Conservation (phyloP, 2,888 invertebrate species). For the Eupithecia insigniata region DNA sequence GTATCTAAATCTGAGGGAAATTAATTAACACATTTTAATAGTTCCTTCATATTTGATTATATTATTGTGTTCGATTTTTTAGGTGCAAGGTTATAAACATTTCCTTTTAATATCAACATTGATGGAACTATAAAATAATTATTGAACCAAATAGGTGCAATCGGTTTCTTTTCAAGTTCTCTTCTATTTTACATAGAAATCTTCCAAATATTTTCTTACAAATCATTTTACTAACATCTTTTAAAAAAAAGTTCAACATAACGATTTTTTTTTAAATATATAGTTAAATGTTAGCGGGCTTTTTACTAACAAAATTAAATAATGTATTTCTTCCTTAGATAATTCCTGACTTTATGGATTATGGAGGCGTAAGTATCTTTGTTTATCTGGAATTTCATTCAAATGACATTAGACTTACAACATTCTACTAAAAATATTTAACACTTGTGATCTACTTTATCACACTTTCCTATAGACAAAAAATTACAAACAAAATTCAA, state of each 20-base stretch:
- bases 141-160: background rate
- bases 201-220: background rate
- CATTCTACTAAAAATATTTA: background rate
- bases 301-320: constrained; percentile 22
- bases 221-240: background rate
- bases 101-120: background rate
- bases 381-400: background rate
- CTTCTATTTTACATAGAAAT: background rate
- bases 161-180: background rate
- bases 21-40: constrained; percentile 33
- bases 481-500: background rate
- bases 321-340: constrained; percentile 55
- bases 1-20: constrained; percentile 12
- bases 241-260: background rate
- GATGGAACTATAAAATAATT: background rate
- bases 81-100: too few relatives aligned
- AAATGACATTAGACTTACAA: background rate
- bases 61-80: background rate
- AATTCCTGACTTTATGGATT: constrained; percentile 25
- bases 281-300: constrained; percentile 15
- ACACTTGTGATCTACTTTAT: background rate
- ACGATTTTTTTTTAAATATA: too few relatives aligned
- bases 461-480: background rate
- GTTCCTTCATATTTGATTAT: constrained; percentile 22
- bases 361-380: constrained; percentile 52